A percentile compares a stretch with the other conserved stretches of the same genome.
These are phyloP conservation scores for Peromyscus aztecus DNA, from an alignment of 2,797 vertebrate genomes.

Conservation along the genomic window DNA sequence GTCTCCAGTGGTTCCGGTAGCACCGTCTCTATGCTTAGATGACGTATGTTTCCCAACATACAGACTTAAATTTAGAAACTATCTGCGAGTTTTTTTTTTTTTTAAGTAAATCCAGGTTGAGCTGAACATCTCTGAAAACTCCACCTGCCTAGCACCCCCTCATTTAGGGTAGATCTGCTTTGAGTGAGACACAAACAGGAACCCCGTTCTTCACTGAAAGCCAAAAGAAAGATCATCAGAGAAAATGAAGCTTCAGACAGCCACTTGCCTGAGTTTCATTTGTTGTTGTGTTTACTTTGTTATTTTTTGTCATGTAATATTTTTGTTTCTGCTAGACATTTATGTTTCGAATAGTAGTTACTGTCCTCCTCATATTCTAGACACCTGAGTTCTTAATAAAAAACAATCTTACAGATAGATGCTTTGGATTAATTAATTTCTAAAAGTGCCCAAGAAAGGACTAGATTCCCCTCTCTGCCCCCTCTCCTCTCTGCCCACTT, in stretches of 20 bases:
- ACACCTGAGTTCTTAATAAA: constrained; percentile 64
- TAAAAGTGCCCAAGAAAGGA: background rate
- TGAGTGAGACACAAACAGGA: constrained; percentile 58
- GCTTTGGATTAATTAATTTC: constrained; percentile 70
- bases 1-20: background rate
- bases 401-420: constrained; percentile 31
- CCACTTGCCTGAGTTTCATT: background rate
- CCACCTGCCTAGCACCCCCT: background rate
- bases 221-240: background rate
- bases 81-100: background rate
- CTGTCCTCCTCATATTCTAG: constrained; percentile 28
- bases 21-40: background rate
- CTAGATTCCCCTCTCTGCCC: too few species aligned
- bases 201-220: constrained; percentile 46
- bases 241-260: constrained; percentile 55
- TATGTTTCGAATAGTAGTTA: constrained; percentile 54
- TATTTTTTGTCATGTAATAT: background rate
- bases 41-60: background rate
- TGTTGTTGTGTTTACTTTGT: too few species aligned
- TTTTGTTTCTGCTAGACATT: constrained; percentile 62
- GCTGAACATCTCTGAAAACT: background rate
- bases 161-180: background rate
- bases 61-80: constrained; percentile 44
- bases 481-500: too few species aligned
- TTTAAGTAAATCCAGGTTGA: background rate